Evolutionary conservation across 1,140 invertebrate species (phyloP).

Genomic region (Bradysia coprophila): DNA sequence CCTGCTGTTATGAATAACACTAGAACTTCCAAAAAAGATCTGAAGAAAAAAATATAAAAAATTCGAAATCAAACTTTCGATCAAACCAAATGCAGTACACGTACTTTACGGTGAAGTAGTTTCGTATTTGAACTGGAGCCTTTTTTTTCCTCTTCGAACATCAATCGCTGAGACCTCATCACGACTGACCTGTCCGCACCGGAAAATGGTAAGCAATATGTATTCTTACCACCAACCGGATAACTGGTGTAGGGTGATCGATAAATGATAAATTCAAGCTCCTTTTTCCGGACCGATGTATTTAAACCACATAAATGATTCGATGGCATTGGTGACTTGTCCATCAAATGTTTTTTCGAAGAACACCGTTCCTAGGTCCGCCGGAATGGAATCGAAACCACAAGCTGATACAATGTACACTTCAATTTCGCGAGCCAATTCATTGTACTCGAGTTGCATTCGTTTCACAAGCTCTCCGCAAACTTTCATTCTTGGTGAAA

Average conservation of each 20-base stretch:
- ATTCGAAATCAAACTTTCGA: constrained; percentile 22
- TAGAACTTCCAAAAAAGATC: no score
- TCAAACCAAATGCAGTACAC: not conserved
- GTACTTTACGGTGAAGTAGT: constrained; percentile 35
- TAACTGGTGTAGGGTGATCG: no score
- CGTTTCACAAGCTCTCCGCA: constrained; percentile 75
- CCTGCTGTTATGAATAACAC: constrained; percentile 18
- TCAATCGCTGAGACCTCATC: constrained; percentile 51
- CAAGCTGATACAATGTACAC: constrained; percentile 76
- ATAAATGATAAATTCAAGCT: no score
- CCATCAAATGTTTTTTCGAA: constrained; percentile 56
- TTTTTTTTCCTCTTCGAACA: constrained; percentile 43
- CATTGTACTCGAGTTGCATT: constrained; percentile 66
- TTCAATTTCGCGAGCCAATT: constrained; percentile 51
- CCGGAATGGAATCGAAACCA: constrained; percentile 79
- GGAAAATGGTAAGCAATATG: constrained; percentile 61
- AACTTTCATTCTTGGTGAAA: no score
- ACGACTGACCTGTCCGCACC: constrained; percentile 66
- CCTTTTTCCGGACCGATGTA: no score
- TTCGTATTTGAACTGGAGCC: constrained; percentile 47
- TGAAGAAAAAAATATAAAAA: not conserved
- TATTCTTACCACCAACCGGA: constrained; percentile 30
- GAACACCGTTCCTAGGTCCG: constrained; percentile 64
- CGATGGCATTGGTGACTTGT: constrained; percentile 20
- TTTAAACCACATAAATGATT: constrained; percentile 39